A percentile compares a stretch with the other conserved stretches of the same genome.
Conservation (phyloP, 2,113 vertebrate species). For the Clinocottus analis region DNA sequence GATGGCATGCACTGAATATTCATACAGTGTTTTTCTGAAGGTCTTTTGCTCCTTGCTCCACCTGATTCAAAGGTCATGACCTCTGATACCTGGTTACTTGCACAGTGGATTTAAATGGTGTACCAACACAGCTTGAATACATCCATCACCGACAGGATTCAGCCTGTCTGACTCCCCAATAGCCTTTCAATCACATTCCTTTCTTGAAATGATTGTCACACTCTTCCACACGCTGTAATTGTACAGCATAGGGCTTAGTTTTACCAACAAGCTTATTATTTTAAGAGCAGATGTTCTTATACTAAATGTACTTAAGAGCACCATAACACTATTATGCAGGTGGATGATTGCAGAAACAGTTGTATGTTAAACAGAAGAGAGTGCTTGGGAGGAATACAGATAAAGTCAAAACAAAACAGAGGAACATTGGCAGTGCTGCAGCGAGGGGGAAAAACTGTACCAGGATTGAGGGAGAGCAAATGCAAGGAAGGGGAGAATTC, state of each 20-base stretch:
- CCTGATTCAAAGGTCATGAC: slow-evolving; percentile 28
- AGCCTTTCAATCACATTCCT: not conserved
- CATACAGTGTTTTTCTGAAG: slow-evolving; percentile 9
- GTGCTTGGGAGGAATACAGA: not conserved
- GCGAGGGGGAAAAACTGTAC: slow-evolving; percentile 5
- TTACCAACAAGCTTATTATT: not conserved
- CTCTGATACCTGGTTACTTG: slow-evolving; percentile 16
- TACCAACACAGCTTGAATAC: not conserved
- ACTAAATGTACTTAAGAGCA: slow-evolving; percentile 1
- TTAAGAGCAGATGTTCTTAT: not conserved
- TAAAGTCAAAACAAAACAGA: slow-evolving; percentile 17
- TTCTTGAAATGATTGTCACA: not conserved
- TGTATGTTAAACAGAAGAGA: not conserved
- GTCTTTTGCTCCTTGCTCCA: slow-evolving; percentile 19
- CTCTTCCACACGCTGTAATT: not conserved
- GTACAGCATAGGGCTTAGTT: not conserved
- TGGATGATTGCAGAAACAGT: not conserved
- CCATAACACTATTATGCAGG: not conserved
- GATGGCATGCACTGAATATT: not conserved
- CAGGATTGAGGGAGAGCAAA: slow-evolving; percentile 1
- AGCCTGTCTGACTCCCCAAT: not conserved
- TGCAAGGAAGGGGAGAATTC: not conserved
- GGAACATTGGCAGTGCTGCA: slow-evolving; percentile 1
- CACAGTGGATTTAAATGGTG: slow-evolving; percentile 18
- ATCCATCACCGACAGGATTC: slow-evolving; percentile 10